phyloP scores from a whole-genome alignment of 2,888 invertebrate species.

The Papilio demoleus region DNA sequence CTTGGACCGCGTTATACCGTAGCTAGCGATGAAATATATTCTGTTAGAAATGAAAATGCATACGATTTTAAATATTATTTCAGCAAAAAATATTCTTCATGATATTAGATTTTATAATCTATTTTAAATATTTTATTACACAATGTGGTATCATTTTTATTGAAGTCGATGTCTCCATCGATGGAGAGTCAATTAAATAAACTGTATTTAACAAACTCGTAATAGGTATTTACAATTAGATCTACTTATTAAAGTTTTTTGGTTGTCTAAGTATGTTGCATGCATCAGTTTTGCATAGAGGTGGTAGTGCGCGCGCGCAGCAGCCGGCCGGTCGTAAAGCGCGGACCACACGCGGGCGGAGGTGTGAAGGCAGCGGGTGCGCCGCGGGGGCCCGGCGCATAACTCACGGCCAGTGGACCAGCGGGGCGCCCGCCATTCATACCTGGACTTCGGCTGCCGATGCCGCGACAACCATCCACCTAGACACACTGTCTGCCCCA shows the following conservation, averaged over 20 bases:
- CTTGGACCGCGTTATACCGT: slow-evolving; percentile 55
- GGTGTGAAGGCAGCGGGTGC: slow-evolving; percentile 80
- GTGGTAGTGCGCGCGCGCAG: slow-evolving; percentile 61
- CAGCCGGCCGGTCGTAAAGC: slow-evolving; percentile 75
- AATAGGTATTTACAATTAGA: too few species aligned
- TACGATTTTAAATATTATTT: background rate
- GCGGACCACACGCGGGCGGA: slow-evolving; percentile 83
- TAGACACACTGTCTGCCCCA: slow-evolving; percentile 73
- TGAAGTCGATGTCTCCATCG: too few species aligned
- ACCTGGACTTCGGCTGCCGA: slow-evolving; percentile 60
- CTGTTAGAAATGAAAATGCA: slow-evolving; percentile 34
- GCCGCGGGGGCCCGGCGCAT: slow-evolving; percentile 77
- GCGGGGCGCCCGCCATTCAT: slow-evolving; percentile 76
- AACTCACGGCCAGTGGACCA: slow-evolving; percentile 79
- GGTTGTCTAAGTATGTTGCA: slow-evolving; percentile 9
- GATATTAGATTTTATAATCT: too few species aligned
- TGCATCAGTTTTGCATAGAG: slow-evolving; percentile 49
- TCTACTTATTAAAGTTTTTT: background rate
- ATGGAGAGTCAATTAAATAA: too few species aligned
- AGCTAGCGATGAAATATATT: slow-evolving; percentile 48
- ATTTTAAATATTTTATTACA: background rate
- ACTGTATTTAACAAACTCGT: too few species aligned
- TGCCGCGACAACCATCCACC: slow-evolving; percentile 56
- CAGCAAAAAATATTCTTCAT: too few species aligned
- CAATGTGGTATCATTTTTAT: too few species aligned